Conservation (phyloP, 92 coral and sea anemone species). For the Desmophyllum pertusum region DNA sequence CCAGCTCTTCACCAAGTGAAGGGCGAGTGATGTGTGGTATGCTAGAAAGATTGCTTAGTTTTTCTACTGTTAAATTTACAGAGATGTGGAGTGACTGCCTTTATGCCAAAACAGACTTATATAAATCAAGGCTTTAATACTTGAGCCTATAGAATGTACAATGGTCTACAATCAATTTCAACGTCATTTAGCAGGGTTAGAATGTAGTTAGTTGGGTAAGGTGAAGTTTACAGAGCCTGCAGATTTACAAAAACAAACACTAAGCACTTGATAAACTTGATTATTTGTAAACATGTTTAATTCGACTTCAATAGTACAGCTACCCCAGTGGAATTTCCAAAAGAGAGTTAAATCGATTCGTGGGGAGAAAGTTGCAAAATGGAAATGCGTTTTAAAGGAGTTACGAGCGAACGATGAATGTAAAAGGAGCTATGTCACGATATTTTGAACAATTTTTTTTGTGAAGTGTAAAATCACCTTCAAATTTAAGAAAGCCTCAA, state of each 20-base stretch:
- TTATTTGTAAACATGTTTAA: background rate
- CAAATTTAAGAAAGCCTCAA: no score
- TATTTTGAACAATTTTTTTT: no score
- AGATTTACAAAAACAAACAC: background rate
- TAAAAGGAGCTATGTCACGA: no score
- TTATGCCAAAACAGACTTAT: background rate
- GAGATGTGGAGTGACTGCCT: conserved; percentile 3
- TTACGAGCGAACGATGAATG: conserved; percentile 21
- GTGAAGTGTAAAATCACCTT: no score
- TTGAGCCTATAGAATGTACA: no score
- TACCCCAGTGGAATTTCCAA: background rate
- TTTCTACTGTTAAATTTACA: background rate
- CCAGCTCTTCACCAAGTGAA: background rate
- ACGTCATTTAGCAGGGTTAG: background rate
- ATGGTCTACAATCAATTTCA: background rate
- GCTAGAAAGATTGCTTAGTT: background rate
- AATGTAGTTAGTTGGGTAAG: background rate
- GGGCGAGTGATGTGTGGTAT: background rate
- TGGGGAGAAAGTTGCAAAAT: background rate
- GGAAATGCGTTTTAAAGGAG: background rate
- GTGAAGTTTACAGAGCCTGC: no score
- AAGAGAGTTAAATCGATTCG: conserved; percentile 9
- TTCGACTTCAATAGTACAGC: background rate
- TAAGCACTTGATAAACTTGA: background rate
- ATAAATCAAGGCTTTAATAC: background rate